These are phyloP conservation scores for Andrena haemorrhoa DNA, from an alignment of 2,888 invertebrate species.

Conservation along the genomic window DNA sequence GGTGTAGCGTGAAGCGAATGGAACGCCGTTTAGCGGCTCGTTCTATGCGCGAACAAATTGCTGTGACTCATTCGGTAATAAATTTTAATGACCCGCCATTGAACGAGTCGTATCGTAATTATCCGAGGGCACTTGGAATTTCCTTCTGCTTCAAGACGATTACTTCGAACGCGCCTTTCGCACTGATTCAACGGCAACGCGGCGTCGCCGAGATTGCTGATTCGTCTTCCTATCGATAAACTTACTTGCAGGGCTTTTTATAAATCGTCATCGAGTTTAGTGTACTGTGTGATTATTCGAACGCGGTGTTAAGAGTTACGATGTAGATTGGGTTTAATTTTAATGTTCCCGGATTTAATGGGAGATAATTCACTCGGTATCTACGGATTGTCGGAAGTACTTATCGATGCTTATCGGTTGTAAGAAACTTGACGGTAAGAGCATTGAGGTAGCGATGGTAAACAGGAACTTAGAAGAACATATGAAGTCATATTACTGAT, in stretches of 20 bases:
- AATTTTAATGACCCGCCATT: conserved; percentile 60
- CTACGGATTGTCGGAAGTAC: too few relatives aligned
- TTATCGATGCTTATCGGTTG: too few relatives aligned
- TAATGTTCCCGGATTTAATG: too few relatives aligned
- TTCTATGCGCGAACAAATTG: conserved; percentile 54
- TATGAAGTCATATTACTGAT: too few relatives aligned
- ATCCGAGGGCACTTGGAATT: conserved; percentile 55
- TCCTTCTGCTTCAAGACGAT: conserved; percentile 44
- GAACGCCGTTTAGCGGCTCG: conserved; percentile 36
- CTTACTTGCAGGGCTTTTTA: background rate
- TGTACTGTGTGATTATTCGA: background rate
- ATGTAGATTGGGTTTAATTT: too few relatives aligned
- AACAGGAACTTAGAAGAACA: too few relatives aligned
- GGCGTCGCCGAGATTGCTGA: conserved; percentile 29
- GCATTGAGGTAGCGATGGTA: too few relatives aligned
- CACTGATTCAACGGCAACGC: conserved; percentile 21
- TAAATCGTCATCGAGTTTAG: background rate
- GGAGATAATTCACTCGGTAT: too few relatives aligned
- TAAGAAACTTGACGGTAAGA: too few relatives aligned
- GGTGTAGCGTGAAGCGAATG: conserved; percentile 14
- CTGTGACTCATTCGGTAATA: conserved; percentile 56
- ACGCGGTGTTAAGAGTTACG: background rate
- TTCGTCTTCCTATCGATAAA: conserved; percentile 21
- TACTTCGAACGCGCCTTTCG: conserved; percentile 24
- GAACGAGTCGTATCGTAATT: conserved; percentile 58